phyloP scores from a whole-genome alignment of 2,113 vertebrate genomes.

The Theristicus caerulescens region DNA sequence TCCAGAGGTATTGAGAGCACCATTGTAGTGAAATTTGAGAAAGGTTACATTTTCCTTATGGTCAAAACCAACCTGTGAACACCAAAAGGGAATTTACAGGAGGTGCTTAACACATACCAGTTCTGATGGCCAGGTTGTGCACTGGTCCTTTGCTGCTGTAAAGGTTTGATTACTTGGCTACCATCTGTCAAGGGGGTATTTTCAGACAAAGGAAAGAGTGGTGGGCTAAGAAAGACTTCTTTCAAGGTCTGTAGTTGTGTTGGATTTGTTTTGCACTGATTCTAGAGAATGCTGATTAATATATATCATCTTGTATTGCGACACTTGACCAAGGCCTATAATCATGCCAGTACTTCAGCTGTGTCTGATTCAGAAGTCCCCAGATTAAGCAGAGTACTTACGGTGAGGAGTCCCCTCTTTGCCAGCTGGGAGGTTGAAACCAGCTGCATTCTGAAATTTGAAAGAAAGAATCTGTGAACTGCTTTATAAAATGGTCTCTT shows the following conservation, averaged over 20 bases:
- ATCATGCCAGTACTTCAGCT: constrained; percentile 36
- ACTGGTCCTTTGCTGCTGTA: neutral
- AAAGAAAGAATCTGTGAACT: neutral
- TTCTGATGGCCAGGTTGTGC: neutral
- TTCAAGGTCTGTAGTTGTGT: neutral
- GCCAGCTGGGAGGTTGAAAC: constrained; percentile 26
- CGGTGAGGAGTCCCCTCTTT: neutral
- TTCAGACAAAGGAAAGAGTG: neutral
- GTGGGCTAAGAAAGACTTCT: neutral
- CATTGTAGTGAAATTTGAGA: neutral
- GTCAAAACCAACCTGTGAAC: neutral
- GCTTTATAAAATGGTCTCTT: neutral
- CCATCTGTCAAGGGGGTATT: neutral
- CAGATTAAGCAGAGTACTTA: constrained; percentile 4
- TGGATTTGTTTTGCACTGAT: constrained; percentile 12
- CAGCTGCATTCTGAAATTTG: constrained; percentile 23
- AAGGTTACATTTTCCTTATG: neutral
- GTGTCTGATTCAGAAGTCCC: constrained; percentile 15
- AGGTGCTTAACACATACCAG: neutral
- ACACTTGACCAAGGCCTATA: constrained; percentile 45
- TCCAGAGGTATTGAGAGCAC: neutral
- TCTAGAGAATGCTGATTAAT: constrained; percentile 25
- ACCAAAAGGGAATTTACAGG: neutral
- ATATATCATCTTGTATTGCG: constrained; percentile 16
- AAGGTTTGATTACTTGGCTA: neutral